Conservation (phyloP, 1,140 invertebrate genomes). For the Epicauta chinensis region DNA sequence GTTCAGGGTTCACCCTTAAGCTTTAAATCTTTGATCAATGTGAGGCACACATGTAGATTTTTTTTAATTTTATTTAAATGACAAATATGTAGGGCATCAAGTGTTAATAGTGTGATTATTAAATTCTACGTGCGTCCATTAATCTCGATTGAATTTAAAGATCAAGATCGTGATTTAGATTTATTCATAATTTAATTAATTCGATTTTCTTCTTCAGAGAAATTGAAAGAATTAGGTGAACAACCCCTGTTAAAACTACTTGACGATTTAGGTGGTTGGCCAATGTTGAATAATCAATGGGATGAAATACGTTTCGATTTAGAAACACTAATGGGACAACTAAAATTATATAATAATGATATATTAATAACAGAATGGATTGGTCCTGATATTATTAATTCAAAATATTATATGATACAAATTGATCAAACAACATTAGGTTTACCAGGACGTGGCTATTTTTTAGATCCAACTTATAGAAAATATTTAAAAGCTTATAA, state of each 20-base stretch:
- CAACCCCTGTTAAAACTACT: conserved; percentile 67
- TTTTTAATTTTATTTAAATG: too few relatives aligned
- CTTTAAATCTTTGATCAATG: too few relatives aligned
- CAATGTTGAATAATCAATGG: conserved; percentile 64
- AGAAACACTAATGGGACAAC: conserved; percentile 64
- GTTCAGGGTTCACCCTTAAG: too few relatives aligned
- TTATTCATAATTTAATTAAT: conserved; percentile 2
- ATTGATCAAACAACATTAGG: conserved; percentile 85
- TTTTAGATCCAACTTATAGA: conserved; percentile 61
- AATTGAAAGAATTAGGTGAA: conserved; percentile 55
- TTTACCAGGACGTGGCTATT: conserved; percentile 80
- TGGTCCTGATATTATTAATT: conserved; percentile 83
- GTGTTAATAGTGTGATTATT: too few relatives aligned
- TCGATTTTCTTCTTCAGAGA: conserved; percentile 1
- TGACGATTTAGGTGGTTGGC: conserved; percentile 76
- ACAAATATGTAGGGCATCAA: too few relatives aligned
- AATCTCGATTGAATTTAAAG: too few relatives aligned
- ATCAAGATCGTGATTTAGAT: too few relatives aligned
- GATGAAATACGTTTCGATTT: conserved; percentile 62
- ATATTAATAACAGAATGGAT: conserved; percentile 79
- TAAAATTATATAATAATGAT: conserved; percentile 79
- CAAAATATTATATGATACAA: conserved; percentile 78
- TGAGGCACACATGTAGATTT: too few relatives aligned
- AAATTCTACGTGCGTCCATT: too few relatives aligned
- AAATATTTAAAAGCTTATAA: conserved; percentile 73